These are phyloP conservation scores for Porphyrio hochstetteri DNA, from an alignment of 2,113 vertebrate genomes.

Conservation along the genomic window DNA sequence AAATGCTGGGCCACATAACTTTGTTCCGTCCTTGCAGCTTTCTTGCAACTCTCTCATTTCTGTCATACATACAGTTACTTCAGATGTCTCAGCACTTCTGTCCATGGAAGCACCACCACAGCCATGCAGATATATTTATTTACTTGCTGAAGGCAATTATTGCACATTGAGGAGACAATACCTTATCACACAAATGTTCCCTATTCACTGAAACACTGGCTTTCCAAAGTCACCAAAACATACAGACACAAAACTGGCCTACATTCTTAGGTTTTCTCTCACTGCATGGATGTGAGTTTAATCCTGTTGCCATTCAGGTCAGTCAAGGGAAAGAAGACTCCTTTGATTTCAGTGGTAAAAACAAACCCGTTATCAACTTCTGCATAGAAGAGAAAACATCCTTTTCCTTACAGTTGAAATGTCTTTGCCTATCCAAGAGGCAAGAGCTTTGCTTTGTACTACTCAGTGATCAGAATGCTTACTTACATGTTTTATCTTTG, in stretches of 20 bases:
- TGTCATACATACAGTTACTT: not conserved
- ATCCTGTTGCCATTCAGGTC: not conserved
- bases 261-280: not conserved
- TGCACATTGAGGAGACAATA: not conserved
- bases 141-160: not conserved
- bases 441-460: not conserved
- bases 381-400: not conserved
- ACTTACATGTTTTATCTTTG: conserved; percentile 90
- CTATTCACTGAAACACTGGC: not conserved
- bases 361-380: not conserved
- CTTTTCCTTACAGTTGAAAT: not conserved
- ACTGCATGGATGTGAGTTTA: not conserved
- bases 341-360: not conserved
- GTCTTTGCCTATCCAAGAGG: not conserved
- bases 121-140: not conserved
- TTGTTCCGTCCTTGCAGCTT: not conserved
- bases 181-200: not conserved
- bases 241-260: not conserved
- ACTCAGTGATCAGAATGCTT: not conserved
- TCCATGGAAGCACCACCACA: not conserved
- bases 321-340: not conserved
- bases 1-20: not conserved
- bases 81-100: not conserved
- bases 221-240: not conserved
- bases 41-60: not conserved